phyloP scores from a whole-genome alignment of 1,140 invertebrate species.

The Drosophila punjabiensis region DNA sequence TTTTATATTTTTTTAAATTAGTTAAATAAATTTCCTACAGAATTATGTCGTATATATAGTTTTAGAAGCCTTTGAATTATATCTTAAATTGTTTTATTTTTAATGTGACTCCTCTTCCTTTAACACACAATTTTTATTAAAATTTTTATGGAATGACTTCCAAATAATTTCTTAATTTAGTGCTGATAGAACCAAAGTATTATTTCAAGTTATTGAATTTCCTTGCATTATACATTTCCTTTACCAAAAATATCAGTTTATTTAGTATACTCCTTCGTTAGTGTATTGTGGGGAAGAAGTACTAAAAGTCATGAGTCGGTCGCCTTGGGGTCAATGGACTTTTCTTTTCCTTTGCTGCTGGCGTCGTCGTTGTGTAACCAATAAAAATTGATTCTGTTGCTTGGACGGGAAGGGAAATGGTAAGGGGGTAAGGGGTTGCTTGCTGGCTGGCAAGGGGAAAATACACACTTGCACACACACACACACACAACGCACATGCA shows the following conservation, averaged over 20 bases:
- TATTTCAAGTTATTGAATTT: neutral
- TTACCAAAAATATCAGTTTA: neutral
- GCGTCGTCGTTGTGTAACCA: slow-evolving; percentile 78
- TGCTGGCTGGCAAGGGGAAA: slow-evolving; percentile 3
- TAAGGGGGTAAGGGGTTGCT: neutral
- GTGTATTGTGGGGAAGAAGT: slow-evolving; percentile 54
- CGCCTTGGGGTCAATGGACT: slow-evolving; percentile 70
- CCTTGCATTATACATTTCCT: too few species aligned
- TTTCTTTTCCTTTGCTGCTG: slow-evolving; percentile 50
- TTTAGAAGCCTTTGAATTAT: too few species aligned
- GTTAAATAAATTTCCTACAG: too few species aligned
- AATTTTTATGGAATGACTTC: neutral
- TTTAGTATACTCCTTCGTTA: slow-evolving; percentile 1
- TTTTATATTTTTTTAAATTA: too few species aligned
- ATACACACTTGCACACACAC: neutral
- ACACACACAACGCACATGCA: neutral
- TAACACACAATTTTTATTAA: too few species aligned
- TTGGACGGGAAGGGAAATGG: slow-evolving; percentile 10
- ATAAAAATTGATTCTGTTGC: slow-evolving; percentile 83
- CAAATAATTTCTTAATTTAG: neutral
- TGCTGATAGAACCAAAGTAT: neutral
- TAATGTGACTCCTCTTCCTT: too few species aligned
- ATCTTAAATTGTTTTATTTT: too few species aligned
- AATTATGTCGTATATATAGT: too few species aligned
- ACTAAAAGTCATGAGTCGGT: slow-evolving; percentile 73